Base-by-base conservation (phyloP, 2,888 invertebrate species). In the Holacanthella duospinosa region DNA sequence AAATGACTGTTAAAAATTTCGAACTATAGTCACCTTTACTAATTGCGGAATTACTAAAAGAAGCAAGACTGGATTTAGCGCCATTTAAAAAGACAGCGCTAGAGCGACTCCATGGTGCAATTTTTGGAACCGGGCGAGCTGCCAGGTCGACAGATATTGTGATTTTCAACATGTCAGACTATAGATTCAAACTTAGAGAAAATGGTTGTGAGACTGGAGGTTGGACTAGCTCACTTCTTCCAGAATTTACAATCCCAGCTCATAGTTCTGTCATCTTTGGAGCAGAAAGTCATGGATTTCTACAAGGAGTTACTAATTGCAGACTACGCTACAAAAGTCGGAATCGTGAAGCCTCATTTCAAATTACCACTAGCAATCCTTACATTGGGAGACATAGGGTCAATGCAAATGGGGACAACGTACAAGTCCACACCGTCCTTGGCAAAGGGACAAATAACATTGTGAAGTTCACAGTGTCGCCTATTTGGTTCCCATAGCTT, bases 101-200 rank as follows among this genome's bases (percentile, higher is more conserved):
- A 1, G 19, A 29, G 21, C 27, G 29, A n/a, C 54, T 64, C 1
- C 36, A 61, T 24, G 58, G 61, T 2, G 26, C 56, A 12, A 3
- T 64, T 1, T 64, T 64, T 29, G 64, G 61, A 1, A 54, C 1
- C 1, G 64, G 61, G 24, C 43, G 64, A 24, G 64, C 64, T 21
- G 58, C 64, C 1, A 43, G 64, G 26, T 54, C 58, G 1, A 61
- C 61, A 1, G 64, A 64, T 44, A 29, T 61, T 28, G 44, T 55
- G 12, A 16, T 64, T 16, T 26, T 58, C 28, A 64, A 64, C 24
- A 36, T 9, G 25, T 28, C 61, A 1, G 29, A 53, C 27, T 43
- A 56, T 16, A n/a, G 6, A 4, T 64, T 64, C 29, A 43, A 21
- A 2, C 28, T 64, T 2, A 1, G 21, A 4, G 44, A 58, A 2